Evolutionary conservation across 2,888 invertebrate genomes (phyloP).

Genomic region (Drosophila anceps): DNA sequence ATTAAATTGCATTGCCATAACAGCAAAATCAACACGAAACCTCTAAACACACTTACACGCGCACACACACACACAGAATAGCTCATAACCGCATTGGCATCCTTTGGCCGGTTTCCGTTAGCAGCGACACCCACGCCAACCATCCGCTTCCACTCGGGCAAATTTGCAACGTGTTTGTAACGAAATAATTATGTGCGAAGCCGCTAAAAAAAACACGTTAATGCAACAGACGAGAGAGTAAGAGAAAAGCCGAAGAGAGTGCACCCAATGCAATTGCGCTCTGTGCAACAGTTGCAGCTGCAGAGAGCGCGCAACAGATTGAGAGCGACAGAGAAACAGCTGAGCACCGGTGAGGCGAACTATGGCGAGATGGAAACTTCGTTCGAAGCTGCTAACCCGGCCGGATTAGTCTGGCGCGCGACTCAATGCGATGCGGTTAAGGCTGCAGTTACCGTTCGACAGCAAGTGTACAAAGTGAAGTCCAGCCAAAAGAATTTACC

Average conservation of each 20-base stretch:
- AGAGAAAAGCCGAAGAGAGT: slow-evolving; percentile 12
- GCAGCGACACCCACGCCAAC: slow-evolving; percentile 8
- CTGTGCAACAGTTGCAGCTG: slow-evolving; percentile 43
- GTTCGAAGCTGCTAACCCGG: slow-evolving; percentile 41
- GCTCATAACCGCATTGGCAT: slow-evolving; percentile 22
- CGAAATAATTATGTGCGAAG: slow-evolving; percentile 61
- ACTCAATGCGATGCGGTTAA: slow-evolving; percentile 63
- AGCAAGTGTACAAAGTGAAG: slow-evolving; percentile 19
- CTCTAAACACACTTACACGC: slow-evolving; percentile 9
- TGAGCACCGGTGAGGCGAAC: slow-evolving; percentile 41
- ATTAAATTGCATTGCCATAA: slow-evolving; percentile 45
- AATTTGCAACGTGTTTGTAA: slow-evolving; percentile 61
- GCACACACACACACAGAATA: background rate
- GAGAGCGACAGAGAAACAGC: slow-evolving; percentile 39
- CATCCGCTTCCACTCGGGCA: slow-evolving; percentile 5
- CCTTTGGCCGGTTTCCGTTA: slow-evolving; percentile 39
- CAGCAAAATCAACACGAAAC: slow-evolving; percentile 52
- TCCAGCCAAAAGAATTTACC: background rate
- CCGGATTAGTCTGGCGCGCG: slow-evolving; percentile 72
- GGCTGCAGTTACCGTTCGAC: slow-evolving; percentile 30
- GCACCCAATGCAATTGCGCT: slow-evolving; percentile 33
- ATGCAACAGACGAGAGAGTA: slow-evolving; percentile 40
- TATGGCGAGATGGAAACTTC: slow-evolving; percentile 53
- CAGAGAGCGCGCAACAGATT: background rate
- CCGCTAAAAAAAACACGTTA: slow-evolving; percentile 46